phyloP scores from a whole-genome alignment of 2,888 invertebrate species.

The Lypha dubia region DNA sequence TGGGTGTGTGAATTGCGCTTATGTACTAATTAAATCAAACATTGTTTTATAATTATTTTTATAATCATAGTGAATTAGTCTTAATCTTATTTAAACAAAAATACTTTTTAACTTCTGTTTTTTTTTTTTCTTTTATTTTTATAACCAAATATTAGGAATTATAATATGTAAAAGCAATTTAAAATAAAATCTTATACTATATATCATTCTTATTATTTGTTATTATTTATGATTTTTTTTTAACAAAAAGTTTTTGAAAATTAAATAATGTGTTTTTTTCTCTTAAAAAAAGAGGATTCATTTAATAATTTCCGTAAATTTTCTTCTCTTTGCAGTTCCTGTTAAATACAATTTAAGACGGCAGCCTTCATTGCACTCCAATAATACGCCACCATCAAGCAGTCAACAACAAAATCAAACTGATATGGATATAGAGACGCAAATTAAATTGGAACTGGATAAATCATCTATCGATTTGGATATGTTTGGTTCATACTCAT shows the following conservation, averaged over 20 bases:
- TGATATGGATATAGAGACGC: constrained; percentile 56
- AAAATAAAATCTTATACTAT: constrained; percentile 3
- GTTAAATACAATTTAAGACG: constrained; percentile 65
- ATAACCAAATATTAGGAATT: neutral
- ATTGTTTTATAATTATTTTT: constrained; percentile 2
- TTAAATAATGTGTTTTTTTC: neutral
- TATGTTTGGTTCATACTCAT: constrained; percentile 58
- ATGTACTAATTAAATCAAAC: no score
- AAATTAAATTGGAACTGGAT: constrained; percentile 67
- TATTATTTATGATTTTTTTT: neutral
- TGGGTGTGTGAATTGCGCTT: no score
- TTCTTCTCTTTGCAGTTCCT: constrained; percentile 55
- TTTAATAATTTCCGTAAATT: neutral
- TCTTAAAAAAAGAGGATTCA: neutral
- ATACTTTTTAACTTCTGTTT: no score
- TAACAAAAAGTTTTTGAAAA: neutral
- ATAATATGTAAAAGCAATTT: neutral
- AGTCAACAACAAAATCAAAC: constrained; percentile 22
- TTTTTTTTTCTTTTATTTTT: no score
- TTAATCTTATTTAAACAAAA: neutral
- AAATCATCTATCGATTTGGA: constrained; percentile 64
- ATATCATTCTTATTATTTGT: constrained; percentile 17
- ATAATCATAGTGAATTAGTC: constrained; percentile 4
- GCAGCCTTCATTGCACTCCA: constrained; percentile 43
- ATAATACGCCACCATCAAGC: constrained; percentile 41